Base-by-base conservation (phyloP, 2,888 invertebrate genomes). In the Phengaris alcon region DNA sequence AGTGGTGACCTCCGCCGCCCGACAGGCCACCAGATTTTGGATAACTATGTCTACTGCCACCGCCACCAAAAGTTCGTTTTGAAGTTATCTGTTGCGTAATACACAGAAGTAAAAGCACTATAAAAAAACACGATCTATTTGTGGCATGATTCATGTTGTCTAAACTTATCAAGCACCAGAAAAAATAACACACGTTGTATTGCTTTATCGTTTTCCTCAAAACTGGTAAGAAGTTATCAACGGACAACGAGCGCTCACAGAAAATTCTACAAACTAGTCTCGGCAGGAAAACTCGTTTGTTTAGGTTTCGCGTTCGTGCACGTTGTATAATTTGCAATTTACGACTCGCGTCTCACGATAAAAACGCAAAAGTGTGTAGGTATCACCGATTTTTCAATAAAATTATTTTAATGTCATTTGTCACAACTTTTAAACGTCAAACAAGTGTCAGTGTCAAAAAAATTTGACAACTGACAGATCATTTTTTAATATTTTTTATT, bases 111-210 rank as follows among this genome's bases (percentile, higher is more conserved):
- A 87, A 76, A 77, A 87, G 77, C 74, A 72, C 35, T 72, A 85
- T 84, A 80, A 85, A 87, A 76, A 89, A 81, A 68, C 89, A 81
- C 79, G 82, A 64, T 64, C 64, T 83, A 81, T 83, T 85, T 70
- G 79, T 75, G 75, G 76, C 80, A 74, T 80, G 79, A 77, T 77
- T 76, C 82, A 83, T 83, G 57, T 77, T 79, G 75, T 68, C 15
- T 73, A 64, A 77, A 75, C n/a, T 73, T 76, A n/a, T 22, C 46
- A 54, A 52, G 48, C 69, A 69, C 69, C 22, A 75, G 54, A 52
- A 35, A 54, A 48, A 51, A 52, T 13, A 54, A 54, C 13, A 72
- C 64, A 64, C 64, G 64, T 64, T 35, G 9, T 59, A 22, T 59
- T 9, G 59, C 59, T 22, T 1, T 59, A 59, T 22, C 15, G 59